Base-by-base conservation (phyloP, 2,113 vertebrate genomes). In the Limnothrissa miodon region DNA sequence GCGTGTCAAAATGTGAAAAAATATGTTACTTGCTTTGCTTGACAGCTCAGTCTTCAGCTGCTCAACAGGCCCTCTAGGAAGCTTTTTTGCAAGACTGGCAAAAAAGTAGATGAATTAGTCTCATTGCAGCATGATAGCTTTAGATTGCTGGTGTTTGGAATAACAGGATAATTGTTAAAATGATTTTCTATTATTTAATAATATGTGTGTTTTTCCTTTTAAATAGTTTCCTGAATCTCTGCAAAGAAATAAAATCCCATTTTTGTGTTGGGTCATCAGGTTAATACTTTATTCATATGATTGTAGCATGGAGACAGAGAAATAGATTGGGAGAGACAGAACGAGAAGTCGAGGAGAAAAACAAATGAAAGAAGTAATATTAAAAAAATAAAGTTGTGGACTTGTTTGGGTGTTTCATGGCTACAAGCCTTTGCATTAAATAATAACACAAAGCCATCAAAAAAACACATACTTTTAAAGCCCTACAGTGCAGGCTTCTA, bases 211-310 rank as follows among this genome's bases (percentile, higher is more conserved):
- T n/a, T 6, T 42, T 6, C 42, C 42, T 42, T 42, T 42, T 15
- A 74, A 33, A 84, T 1, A 3, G 8, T 56, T 19, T 56, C 7
- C 19, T 23, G 1, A 23, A 36, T 74, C 78, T 4, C 19, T 29
- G 45, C 33, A 62, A 81, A 78, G 82, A 29, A 45, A 81, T 51
- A 13, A 33, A 1, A 29, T 51, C n/a, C 51, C 6, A 6, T 29
- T 83, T 82, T 89, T 88, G 88, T 83, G 84, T 90, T 92, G 92
- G 92, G 92, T 94, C 93, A 93, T 94, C 94, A 94, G 95, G 94
- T 95, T 95, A 95, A 95, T 95, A 95, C 93, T 95, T 95, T 95
- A 95, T 95, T 95, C 93, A 93, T 93, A 94, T 95, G 93, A 93
- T 94, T 94, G 95, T 93, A 94, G 94, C 93, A 90, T 93, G 93